Percentiles rank a stretch among this genome's conserved stretches.
Conservation (phyloP, 1,140 invertebrate genomes). For the Lepidurus apus region DNA sequence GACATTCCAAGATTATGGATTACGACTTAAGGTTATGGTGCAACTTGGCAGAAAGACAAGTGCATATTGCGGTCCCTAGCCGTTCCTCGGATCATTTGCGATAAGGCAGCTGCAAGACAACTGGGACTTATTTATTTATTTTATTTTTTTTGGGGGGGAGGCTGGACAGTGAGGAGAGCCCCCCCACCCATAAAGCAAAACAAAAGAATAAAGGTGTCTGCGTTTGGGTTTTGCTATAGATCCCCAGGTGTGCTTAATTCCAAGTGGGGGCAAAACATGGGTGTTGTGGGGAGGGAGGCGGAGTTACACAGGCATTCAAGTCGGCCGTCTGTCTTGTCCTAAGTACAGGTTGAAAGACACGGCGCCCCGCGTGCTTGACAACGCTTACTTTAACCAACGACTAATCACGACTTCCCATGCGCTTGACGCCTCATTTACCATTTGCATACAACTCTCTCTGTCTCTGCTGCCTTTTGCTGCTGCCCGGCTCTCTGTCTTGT, state of each 20-base stretch:
- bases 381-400: slow-evolving; percentile 19
- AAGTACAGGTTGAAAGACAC: slow-evolving; percentile 21
- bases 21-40: slow-evolving; percentile 19
- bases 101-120: background rate
- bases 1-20: slow-evolving; percentile 18
- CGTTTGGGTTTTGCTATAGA: background rate
- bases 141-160: background rate
- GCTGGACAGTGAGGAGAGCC: background rate
- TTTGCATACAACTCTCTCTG: slow-evolving; percentile 8
- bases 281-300: slow-evolving; percentile 15
- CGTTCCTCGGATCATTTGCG: background rate
- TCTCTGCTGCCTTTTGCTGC: background rate
- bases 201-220: background rate
- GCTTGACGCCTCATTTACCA: slow-evolving; percentile 18
- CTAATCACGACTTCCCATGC: slow-evolving; percentile 21
- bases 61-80: slow-evolving; percentile 12
- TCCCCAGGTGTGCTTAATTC: slow-evolving; percentile 13
- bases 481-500: background rate
- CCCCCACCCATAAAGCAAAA: background rate
- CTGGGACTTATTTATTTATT: background rate
- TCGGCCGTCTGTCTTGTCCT: slow-evolving; percentile 17
- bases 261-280: slow-evolving; percentile 12
- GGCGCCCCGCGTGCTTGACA: slow-evolving; percentile 19
- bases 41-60: slow-evolving; percentile 21
- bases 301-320: slow-evolving; percentile 13